phyloP scores from a whole-genome alignment of 2,888 invertebrate genomes.

The Entomobrya multifasciata region DNA sequence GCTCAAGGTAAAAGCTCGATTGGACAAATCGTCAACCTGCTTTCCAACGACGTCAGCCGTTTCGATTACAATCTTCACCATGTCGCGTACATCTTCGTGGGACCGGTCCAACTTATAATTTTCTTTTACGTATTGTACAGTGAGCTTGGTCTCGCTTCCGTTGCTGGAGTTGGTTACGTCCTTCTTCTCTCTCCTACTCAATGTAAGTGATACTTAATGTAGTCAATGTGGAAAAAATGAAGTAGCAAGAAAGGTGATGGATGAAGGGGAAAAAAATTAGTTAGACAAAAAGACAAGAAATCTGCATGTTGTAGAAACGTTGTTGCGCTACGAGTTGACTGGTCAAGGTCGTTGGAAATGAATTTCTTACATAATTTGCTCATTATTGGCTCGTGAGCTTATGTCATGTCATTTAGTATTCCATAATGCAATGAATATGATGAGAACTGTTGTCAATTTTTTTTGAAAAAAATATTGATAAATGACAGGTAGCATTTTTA shows the following conservation, averaged over 20 bases:
- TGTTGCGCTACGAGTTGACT: not conserved
- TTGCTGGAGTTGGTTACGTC: slow-evolving; percentile 65
- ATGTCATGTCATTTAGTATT: too few relatives aligned
- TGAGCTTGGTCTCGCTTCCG: slow-evolving; percentile 51
- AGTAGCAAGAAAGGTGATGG: slow-evolving; percentile 82
- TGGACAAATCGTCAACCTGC: slow-evolving; percentile 66
- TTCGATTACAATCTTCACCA: slow-evolving; percentile 65
- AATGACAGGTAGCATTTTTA: not conserved
- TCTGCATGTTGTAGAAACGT: slow-evolving; percentile 81
- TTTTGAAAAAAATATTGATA: not conserved
- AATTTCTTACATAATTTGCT: too few relatives aligned
- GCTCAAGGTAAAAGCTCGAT: slow-evolving; percentile 64
- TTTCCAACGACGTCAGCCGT: slow-evolving; percentile 64
- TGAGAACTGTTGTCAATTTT: too few relatives aligned
- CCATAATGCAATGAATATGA: too few relatives aligned
- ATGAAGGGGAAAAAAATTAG: slow-evolving; percentile 78
- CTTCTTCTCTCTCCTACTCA: slow-evolving; percentile 62
- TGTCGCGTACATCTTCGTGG: slow-evolving; percentile 64
- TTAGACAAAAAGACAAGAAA: slow-evolving; percentile 79
- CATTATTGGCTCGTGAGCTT: slow-evolving; percentile 14
- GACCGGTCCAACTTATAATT: slow-evolving; percentile 56
- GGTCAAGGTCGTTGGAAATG: slow-evolving; percentile 38
- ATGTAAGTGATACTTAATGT: slow-evolving; percentile 83
- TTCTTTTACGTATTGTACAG: slow-evolving; percentile 61
- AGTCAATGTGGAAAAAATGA: slow-evolving; percentile 86